Evolutionary conservation across 2,797 vertebrate species (phyloP).

Genomic region (Phyllotis vaccarum): DNA sequence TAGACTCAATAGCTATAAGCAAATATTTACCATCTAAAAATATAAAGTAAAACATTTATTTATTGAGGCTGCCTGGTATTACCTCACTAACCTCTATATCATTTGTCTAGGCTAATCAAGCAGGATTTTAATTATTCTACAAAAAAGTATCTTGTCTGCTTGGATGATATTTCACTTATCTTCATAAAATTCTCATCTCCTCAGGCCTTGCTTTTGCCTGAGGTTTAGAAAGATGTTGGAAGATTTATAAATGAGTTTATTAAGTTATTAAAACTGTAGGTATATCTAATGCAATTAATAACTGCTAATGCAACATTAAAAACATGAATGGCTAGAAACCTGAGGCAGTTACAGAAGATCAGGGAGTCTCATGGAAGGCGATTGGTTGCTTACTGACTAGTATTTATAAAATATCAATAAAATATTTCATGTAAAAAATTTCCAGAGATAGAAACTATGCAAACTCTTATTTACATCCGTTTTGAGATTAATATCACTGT

Average conservation of each 20-base stretch:
- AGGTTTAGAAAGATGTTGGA: neutral
- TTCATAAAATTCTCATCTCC: neutral
- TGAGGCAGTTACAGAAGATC: neutral
- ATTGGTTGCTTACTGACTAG: neutral
- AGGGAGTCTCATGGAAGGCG: neutral
- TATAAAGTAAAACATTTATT: neutral
- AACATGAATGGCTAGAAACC: neutral
- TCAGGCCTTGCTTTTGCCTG: neutral
- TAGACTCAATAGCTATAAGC: neutral
- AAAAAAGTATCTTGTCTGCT: neutral
- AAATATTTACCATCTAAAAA: neutral
- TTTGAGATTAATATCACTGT: neutral
- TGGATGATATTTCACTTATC: neutral
- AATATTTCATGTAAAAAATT: conserved; percentile 1
- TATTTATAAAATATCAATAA: neutral
- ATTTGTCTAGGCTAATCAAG: neutral
- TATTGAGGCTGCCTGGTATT: neutral
- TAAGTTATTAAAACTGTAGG: conserved; percentile 25
- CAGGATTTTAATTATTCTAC: conserved; percentile 20
- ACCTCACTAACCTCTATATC: neutral
- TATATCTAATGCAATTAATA: neutral
- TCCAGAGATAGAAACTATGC: neutral
- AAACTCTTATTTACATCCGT: neutral
- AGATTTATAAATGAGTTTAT: neutral
- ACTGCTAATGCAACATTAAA: conserved; percentile 4